Evolutionary conservation across 2,888 invertebrate species (phyloP).

Genomic region (Dryomyza anilis): DNA sequence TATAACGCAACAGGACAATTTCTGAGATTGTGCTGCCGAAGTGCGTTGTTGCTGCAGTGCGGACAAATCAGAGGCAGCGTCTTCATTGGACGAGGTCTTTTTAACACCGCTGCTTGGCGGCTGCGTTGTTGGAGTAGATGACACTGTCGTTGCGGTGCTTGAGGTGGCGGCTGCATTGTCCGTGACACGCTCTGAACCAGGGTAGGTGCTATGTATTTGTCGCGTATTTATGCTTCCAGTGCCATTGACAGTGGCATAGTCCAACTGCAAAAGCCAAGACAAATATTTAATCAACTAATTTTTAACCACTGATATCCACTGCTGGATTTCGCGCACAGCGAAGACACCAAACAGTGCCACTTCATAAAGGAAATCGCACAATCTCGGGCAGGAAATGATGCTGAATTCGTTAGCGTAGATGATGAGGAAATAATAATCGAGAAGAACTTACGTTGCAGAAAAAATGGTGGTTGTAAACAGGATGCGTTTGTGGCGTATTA

Average conservation of each 20-base stretch:
- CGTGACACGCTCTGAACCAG: too few species aligned
- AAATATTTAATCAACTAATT: too few species aligned
- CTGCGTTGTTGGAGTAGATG: neutral
- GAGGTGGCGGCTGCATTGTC: neutral
- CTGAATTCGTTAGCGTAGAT: conserved; percentile 41
- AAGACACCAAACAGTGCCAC: too few species aligned
- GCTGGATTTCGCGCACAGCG: neutral
- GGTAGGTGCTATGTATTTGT: neutral
- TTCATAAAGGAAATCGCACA: conserved; percentile 53
- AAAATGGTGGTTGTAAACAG: conserved; percentile 14
- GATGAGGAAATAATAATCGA: conserved; percentile 27
- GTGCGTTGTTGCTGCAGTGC: conserved; percentile 28
- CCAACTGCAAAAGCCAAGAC: neutral
- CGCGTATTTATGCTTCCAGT: conserved; percentile 8
- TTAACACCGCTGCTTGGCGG: neutral
- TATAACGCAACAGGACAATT: conserved; percentile 37
- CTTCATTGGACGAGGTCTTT: neutral
- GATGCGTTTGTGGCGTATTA: conserved; percentile 27
- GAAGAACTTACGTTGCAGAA: too few species aligned
- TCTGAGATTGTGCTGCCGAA: conserved; percentile 33
- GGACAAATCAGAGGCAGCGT: neutral
- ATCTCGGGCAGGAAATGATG: conserved; percentile 57
- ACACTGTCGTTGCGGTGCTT: conserved; percentile 1
- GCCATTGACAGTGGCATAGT: neutral
- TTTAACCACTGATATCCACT: too few species aligned